Conservation (phyloP, 2,797 vertebrate species). For the Microcaecilia unicolor region DNA sequence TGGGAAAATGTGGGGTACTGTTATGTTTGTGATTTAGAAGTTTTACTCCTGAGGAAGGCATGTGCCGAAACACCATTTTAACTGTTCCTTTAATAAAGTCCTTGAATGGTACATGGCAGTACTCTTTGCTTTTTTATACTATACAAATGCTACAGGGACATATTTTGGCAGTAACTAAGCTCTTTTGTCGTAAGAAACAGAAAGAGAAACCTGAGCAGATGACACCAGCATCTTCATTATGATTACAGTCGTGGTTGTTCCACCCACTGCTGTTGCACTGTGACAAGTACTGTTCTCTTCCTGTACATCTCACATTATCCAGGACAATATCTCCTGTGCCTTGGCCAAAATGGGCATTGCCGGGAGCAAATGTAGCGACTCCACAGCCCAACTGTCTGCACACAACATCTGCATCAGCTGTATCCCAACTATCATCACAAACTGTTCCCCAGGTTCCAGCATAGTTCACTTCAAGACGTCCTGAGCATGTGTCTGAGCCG, state of each 20-base stretch:
- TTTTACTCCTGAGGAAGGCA: too few relatives aligned
- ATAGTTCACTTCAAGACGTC: not conserved
- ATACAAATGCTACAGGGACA: too few relatives aligned
- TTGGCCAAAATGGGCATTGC: not conserved
- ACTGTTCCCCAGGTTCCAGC: not conserved
- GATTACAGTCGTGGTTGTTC: not conserved
- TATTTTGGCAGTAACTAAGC: too few relatives aligned
- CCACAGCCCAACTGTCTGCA: constrained; percentile 1
- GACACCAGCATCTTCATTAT: not conserved
- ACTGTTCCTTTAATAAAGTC: too few relatives aligned
- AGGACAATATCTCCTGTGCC: not conserved
- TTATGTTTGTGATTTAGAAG: too few relatives aligned
- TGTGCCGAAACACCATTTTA: too few relatives aligned
- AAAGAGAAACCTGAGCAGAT: not conserved
- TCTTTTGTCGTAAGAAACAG: too few relatives aligned
- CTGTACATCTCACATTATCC: not conserved
- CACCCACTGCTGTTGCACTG: not conserved
- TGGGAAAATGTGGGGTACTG: too few relatives aligned
- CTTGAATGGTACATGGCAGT: too few relatives aligned
- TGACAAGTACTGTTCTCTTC: not conserved
- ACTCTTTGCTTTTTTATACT: too few relatives aligned
- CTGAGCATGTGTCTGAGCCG: not conserved
- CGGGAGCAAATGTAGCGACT: not conserved
- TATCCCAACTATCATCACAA: not conserved
- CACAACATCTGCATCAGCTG: not conserved